phyloP scores from a whole-genome alignment of 2,113 vertebrate species.

The Leptocoma aspasia region DNA sequence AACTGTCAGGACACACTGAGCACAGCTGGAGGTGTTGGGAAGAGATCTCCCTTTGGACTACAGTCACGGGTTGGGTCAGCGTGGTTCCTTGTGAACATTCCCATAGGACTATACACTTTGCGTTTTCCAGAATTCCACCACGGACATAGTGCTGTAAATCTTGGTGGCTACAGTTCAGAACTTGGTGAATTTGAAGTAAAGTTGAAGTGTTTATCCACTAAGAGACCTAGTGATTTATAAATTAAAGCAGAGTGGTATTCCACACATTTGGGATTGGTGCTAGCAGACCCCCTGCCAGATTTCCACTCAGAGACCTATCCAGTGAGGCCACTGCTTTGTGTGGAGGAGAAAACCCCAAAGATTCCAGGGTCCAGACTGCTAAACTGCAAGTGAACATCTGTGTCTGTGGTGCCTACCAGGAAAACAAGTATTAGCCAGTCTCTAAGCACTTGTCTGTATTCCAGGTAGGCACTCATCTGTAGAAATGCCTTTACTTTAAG shows the following conservation, averaged over 20 bases:
- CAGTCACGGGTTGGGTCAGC: background rate
- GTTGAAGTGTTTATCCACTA: background rate
- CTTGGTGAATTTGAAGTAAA: background rate
- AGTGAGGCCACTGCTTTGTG: background rate
- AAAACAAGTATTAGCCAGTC: background rate
- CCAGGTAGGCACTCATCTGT: background rate
- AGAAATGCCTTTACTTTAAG: background rate
- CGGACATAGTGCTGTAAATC: rapidly evolving
- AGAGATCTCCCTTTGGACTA: background rate
- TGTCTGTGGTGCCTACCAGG: no score
- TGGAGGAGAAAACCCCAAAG: background rate
- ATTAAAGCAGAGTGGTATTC: background rate
- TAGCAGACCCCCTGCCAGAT: background rate
- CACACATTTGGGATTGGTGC: background rate
- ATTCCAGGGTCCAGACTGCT: background rate
- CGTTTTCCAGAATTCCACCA: background rate
- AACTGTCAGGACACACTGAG: background rate
- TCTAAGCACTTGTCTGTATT: background rate
- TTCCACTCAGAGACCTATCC: background rate
- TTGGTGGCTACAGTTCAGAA: rapidly evolving
- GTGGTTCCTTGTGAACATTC: background rate
- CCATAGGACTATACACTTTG: rapidly evolving
- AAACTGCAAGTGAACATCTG: background rate
- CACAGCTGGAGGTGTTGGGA: background rate
- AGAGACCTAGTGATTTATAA: background rate